phyloP scores from a whole-genome alignment of 2,888 invertebrate species.

The Tridacna crocea region DNA sequence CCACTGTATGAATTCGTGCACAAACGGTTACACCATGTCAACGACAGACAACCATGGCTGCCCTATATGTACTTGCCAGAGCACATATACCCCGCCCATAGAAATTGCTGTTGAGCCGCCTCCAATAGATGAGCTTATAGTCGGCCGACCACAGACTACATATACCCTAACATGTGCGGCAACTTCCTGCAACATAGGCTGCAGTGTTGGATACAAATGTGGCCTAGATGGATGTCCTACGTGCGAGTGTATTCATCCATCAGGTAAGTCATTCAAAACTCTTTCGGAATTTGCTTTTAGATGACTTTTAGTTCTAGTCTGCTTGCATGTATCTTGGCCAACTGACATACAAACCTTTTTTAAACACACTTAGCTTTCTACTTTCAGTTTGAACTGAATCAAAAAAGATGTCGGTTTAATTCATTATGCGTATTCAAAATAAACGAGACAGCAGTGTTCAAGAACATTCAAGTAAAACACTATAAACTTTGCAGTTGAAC shows the following conservation, averaged over 20 bases:
- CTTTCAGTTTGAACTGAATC: too few species aligned
- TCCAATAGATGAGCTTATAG: conserved; percentile 23
- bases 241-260: conserved; percentile 66
- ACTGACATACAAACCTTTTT: too few species aligned
- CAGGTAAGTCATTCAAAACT: conserved; percentile 39
- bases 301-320: too few species aligned
- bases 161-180: conserved; percentile 45
- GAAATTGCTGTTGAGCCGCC: conserved; percentile 53
- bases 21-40: conserved; percentile 46
- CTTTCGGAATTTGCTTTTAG: too few species aligned
- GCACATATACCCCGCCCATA: conserved; percentile 39
- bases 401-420: too few species aligned
- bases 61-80: conserved; percentile 43
- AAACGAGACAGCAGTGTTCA: too few species aligned
- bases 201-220: conserved; percentile 65
- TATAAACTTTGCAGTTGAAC: too few species aligned
- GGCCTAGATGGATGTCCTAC: conserved; percentile 64
- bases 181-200: conserved; percentile 52
- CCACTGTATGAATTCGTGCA: conserved; percentile 45
- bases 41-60: conserved; percentile 50
- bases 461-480: too few species aligned
- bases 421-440: too few species aligned
- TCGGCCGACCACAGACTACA: neutral
- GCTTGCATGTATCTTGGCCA: too few species aligned
- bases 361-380: too few species aligned